Percentiles rank a stretch among this genome's conserved stretches.
Conservation (phyloP, 2,797 vertebrate species). For the Falco columbarius region DNA sequence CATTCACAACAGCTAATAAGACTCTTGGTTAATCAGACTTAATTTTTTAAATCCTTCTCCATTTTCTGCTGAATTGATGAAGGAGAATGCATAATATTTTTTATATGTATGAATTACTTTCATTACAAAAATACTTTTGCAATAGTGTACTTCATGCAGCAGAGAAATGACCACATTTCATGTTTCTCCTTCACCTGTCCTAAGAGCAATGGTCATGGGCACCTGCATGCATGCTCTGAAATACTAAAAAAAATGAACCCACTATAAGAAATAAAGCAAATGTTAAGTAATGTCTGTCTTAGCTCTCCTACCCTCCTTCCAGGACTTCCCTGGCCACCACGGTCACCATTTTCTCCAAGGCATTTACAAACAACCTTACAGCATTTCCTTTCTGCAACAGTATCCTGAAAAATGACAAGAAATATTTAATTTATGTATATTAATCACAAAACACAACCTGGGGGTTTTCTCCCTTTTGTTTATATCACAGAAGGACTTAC, state of each 20-base stretch:
- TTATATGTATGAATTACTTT: neutral
- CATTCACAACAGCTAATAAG: neutral
- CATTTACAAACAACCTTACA: slow-evolving; percentile 85
- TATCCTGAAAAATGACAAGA: slow-evolving; percentile 75
- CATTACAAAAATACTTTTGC: neutral
- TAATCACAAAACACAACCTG: neutral
- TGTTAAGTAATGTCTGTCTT: neutral
- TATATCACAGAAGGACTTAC: slow-evolving; percentile 76
- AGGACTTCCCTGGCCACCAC: slow-evolving; percentile 73
- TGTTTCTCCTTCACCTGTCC: neutral
- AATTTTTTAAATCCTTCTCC: neutral
- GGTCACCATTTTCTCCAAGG: slow-evolving; percentile 80
- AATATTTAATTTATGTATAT: neutral
- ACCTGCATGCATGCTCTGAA: neutral
- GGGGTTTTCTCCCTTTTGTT: neutral
- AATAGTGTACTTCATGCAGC: neutral
- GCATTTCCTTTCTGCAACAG: slow-evolving; percentile 82
- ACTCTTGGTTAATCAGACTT: neutral
- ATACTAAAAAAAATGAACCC: neutral
- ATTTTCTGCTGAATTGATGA: neutral
- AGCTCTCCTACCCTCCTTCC: slow-evolving; percentile 82
- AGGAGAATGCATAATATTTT: neutral
- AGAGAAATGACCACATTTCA: neutral
- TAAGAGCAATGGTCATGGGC: neutral
- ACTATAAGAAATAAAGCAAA: neutral